phyloP scores from a whole-genome alignment of 1,140 invertebrate genomes.

The Venturia canescens region DNA sequence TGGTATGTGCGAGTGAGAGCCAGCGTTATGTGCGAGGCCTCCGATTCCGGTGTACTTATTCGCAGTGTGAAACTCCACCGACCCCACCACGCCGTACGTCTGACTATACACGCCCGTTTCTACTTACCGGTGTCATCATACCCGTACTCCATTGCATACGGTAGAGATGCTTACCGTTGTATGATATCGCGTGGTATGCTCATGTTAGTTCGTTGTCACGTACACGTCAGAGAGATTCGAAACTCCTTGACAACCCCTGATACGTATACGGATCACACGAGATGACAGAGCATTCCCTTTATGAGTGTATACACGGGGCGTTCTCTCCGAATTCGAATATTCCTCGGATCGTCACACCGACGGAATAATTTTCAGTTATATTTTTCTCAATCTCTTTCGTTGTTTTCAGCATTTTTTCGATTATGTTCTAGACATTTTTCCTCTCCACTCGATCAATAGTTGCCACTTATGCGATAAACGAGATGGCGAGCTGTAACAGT shows the following conservation, averaged over 20 bases:
- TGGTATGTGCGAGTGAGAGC: background rate
- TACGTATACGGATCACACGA: background rate
- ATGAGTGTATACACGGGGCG: background rate
- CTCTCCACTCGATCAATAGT: no score
- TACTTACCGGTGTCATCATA: slow-evolving; percentile 30
- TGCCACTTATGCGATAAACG: no score
- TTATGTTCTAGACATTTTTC: no score
- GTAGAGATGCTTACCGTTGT: slow-evolving; percentile 12
- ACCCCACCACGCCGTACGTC: slow-evolving; percentile 1
- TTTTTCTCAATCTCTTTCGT: background rate
- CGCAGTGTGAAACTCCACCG: background rate
- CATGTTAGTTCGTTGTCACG: slow-evolving; percentile 30
- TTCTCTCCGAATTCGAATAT: background rate
- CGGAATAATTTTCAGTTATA: no score
- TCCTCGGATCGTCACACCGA: background rate
- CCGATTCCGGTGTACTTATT: background rate
- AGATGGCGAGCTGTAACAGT: no score
- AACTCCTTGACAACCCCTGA: slow-evolving; percentile 7
- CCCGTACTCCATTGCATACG: slow-evolving; percentile 21
- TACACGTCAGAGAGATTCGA: slow-evolving; percentile 17
- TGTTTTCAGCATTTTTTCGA: background rate
- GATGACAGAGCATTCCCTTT: slow-evolving; percentile 9
- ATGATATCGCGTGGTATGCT: slow-evolving; percentile 5
- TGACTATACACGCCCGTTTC: slow-evolving; percentile 41
- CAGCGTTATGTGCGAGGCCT: background rate